Conservation (phyloP, 2,113 vertebrate species). For the Amazona guildingii region DNA sequence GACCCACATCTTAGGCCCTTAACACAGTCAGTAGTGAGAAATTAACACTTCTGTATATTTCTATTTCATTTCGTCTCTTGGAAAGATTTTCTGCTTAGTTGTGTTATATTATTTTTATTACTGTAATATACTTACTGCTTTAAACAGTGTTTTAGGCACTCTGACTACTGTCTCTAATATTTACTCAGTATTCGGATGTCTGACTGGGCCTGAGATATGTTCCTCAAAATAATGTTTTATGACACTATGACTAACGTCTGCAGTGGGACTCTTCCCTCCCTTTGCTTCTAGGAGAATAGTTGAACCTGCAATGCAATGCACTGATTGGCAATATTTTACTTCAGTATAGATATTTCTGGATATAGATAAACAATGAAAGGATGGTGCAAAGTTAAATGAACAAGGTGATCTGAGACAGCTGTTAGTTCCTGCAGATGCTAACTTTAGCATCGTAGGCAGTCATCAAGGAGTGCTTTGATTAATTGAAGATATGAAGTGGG, state of each 20-base stretch:
- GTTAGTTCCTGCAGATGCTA: not conserved
- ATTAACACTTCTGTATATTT: not conserved
- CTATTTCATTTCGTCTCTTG: not conserved
- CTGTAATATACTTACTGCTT: not conserved
- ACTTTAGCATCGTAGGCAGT: not conserved
- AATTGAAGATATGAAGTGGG: not conserved
- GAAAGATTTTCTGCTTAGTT: not conserved
- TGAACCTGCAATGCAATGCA: not conserved
- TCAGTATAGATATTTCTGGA: not conserved
- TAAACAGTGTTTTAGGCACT: not conserved
- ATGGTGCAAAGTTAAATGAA: not conserved
- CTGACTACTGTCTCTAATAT: not conserved
- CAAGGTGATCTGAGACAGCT: not conserved
- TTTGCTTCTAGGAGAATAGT: not conserved
- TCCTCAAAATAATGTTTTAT: not conserved
- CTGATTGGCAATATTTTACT: not conserved
- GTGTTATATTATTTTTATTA: not conserved
- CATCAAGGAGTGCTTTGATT: not conserved
- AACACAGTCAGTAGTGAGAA: not conserved
- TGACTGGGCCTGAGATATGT: not conserved
- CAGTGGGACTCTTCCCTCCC: not conserved
- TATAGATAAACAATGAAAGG: not conserved
- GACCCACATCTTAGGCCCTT: not conserved
- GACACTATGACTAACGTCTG: not conserved
- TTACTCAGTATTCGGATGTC: not conserved